A percentile compares a stretch with the other conserved stretches of the same genome.
phyloP scores from a whole-genome alignment of 2,113 vertebrate species.

The Boleophthalmus pectinirostris region DNA sequence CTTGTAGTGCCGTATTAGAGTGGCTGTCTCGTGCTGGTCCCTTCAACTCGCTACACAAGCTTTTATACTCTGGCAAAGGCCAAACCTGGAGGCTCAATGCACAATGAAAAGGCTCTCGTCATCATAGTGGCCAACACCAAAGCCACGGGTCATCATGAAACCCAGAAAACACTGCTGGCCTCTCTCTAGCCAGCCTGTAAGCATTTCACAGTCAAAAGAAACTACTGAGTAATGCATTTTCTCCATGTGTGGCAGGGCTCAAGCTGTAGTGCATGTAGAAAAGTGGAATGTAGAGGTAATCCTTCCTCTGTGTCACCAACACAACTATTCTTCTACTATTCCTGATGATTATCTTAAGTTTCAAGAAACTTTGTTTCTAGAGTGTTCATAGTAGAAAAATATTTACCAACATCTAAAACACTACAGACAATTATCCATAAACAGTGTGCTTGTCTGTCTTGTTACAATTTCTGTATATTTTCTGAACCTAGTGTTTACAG shows the following conservation, averaged over 20 bases:
- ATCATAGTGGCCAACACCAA: slow-evolving; percentile 79
- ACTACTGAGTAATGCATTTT: slow-evolving; percentile 77
- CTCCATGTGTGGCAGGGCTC: slow-evolving; percentile 22
- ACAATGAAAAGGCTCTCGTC: slow-evolving; percentile 86
- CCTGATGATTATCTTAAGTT: background rate
- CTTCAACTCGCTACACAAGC: slow-evolving; percentile 43
- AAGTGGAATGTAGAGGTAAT: slow-evolving; percentile 58
- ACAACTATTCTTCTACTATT: slow-evolving; percentile 11
- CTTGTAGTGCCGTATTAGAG: slow-evolving; percentile 72
- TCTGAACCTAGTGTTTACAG: background rate
- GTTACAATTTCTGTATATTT: too few relatives aligned
- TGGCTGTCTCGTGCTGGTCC: slow-evolving; percentile 75
- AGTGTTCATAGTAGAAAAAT: background rate
- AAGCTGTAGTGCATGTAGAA: slow-evolving; percentile 44
- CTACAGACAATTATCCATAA: background rate
- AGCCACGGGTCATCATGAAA: slow-evolving; percentile 78
- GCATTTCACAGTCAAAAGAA: slow-evolving; percentile 84
- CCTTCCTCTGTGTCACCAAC: slow-evolving; percentile 16
- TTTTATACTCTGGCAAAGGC: slow-evolving; percentile 92
- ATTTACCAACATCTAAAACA: background rate
- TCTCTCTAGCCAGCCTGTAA: slow-evolving; percentile 75
- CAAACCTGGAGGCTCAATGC: slow-evolving; percentile 62
- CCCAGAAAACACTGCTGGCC: slow-evolving; percentile 69
- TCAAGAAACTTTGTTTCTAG: background rate
- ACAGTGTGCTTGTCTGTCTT: too few relatives aligned